Evolutionary conservation across 2,113 vertebrate genomes (phyloP).

Genomic region (Saccopteryx bilineata): DNA sequence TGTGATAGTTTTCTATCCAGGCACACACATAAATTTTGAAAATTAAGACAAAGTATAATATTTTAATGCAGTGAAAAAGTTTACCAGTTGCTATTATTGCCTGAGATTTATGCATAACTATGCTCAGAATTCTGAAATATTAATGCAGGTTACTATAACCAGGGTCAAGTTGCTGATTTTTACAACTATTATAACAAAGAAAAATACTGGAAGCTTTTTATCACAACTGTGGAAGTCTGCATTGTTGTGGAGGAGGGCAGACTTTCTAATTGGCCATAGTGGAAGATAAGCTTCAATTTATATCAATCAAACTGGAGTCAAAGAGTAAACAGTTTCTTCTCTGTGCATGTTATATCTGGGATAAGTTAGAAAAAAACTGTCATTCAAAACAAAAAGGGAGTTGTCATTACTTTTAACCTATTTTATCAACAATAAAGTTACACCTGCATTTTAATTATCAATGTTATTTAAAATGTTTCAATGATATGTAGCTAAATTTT

Average conservation of each 20-base stretch:
- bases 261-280: neutral
- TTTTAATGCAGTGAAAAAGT: neutral
- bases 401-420: constrained; percentile 37
- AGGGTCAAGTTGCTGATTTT: constrained; percentile 25
- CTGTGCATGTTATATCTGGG: constrained; percentile 32
- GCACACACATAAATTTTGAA: neutral
- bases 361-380: neutral
- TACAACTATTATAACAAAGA: neutral
- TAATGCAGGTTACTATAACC: constrained; percentile 5
- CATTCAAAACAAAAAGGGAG: constrained; percentile 5
- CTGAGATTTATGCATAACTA: constrained; percentile 33
- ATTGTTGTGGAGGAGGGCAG: neutral
- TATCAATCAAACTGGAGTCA: neutral
- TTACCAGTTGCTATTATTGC: neutral
- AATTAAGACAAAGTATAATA: constrained; percentile 10
- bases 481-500: constrained; percentile 27
- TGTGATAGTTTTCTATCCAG: neutral
- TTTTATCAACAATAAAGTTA: constrained; percentile 22
- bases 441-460: constrained; percentile 52
- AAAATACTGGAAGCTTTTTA: constrained; percentile 21
- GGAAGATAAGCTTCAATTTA: neutral
- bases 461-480: constrained; percentile 31
- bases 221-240: neutral
- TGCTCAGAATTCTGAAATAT: neutral
- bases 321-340: neutral